Conservation (phyloP, 2,888 invertebrate species). For the Rotaria socialis region DNA sequence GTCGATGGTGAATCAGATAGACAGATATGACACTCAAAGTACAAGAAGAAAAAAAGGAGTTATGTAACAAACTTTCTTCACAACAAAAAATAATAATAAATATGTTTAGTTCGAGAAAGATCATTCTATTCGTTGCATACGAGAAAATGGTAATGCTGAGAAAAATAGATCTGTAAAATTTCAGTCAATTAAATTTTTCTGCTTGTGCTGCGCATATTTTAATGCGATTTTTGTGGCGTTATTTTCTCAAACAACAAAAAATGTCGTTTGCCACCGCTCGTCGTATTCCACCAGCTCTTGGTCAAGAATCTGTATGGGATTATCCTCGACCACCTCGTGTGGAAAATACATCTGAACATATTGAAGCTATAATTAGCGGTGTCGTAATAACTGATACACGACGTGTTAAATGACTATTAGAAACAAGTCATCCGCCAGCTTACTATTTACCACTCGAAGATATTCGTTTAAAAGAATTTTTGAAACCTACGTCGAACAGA, state of each 20-base stretch:
- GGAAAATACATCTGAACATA: background rate
- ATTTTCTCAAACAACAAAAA: background rate
- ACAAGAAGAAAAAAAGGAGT: background rate
- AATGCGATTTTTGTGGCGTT: background rate
- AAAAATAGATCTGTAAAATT: background rate
- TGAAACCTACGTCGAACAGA: background rate
- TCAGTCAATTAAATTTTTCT: background rate
- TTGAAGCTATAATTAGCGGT: background rate
- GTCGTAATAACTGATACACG: background rate
- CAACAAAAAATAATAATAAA: background rate
- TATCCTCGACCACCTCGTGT: background rate
- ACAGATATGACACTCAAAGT: background rate
- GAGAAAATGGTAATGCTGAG: background rate
- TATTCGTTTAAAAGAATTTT: slow-evolving; percentile 13
- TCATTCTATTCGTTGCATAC: background rate
- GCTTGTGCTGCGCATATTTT: background rate
- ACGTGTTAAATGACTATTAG: background rate
- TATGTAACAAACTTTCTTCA: background rate
- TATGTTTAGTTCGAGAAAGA: background rate
- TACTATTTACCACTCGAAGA: background rate
- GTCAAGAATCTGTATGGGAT: background rate
- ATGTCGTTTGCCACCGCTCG: background rate
- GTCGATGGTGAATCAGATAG: background rate
- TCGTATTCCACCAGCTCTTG: background rate
- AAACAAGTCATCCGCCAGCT: background rate